Evolutionary conservation across 2,888 invertebrate genomes (phyloP), one percentile per base, ranked within the genome.

Genomic region (Pristionchus japonicus): DNA sequence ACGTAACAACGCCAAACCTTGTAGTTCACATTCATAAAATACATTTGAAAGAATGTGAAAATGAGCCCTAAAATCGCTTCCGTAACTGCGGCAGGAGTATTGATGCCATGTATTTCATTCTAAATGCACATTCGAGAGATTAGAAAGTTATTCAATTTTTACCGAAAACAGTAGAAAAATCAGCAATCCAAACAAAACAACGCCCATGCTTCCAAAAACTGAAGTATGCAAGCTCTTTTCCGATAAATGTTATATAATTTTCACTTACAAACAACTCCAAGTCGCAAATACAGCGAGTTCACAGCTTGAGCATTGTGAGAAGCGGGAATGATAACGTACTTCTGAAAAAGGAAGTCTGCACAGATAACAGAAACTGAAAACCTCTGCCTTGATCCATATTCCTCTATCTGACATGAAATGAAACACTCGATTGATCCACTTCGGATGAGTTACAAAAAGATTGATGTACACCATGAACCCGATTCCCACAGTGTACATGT

Each of bases 401-500:
- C 52, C 52, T 52, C 52, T 52, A 52, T 52, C 52, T 11, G 17
- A 6, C 52, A 52, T 52, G 15, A 6, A 77, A 15, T n/a, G 47
- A 3, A 77, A 17, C 31, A 84, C 3, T 34, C 61, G 37, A 43
- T 84, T 84, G 83, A 57, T 4, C 52, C 49, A 52, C 1, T 3
- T 13, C 1, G 83, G 27, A 37, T 84, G 52, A 61, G 57, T 61
- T 1, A 84, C 57, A 20, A 84, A 84, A 3, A 84, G 6, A 37
- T 52, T 34, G 34, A 84, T 13, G 61, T 84, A 84, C 31, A 84
- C 15, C 31, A 84, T 31, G 34, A 84, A 84, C 7, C 4, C 37
- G 20, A 84, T 57, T n/a, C 40, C 37, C 3, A 84, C 83, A 11
- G 23, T 40, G 83, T 57, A 84, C 83, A 84, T 84, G 83, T 84